Conservation (phyloP, 2,113 vertebrate genomes). For the Abramis brama region DNA sequence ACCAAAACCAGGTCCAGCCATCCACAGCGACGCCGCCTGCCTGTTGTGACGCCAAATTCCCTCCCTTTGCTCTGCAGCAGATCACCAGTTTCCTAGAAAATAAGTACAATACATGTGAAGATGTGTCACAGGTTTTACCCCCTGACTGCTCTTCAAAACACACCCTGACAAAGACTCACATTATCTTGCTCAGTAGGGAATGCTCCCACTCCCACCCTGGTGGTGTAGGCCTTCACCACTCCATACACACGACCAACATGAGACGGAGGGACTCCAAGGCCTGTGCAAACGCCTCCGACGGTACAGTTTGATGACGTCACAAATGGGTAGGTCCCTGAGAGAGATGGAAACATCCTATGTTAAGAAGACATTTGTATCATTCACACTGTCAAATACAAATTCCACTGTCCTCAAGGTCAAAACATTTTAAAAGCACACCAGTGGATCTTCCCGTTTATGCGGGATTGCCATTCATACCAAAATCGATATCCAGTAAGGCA, state of each 20-base stretch:
- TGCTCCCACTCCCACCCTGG: slow-evolving; percentile 80
- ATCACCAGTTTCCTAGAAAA: slow-evolving; percentile 74
- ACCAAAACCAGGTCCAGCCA: slow-evolving; percentile 83
- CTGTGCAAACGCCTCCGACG: slow-evolving; percentile 83
- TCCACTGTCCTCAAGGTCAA: not conserved
- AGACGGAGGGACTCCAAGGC: slow-evolving; percentile 78
- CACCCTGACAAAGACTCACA: slow-evolving; percentile 65
- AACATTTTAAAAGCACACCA: not conserved
- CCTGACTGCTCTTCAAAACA: not conserved
- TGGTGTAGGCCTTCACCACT: slow-evolving; percentile 83
- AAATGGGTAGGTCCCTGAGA: slow-evolving; percentile 80
- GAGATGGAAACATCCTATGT: not conserved
- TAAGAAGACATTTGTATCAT: not conserved
- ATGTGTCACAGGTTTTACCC: not conserved
- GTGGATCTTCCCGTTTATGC: not conserved
- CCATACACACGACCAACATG: slow-evolving; percentile 80
- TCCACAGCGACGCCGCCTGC: slow-evolving; percentile 87
- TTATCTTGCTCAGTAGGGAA: slow-evolving; percentile 83
- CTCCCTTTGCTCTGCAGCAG: slow-evolving; percentile 76
- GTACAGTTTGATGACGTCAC: slow-evolving; percentile 84
- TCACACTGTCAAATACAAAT: not conserved
- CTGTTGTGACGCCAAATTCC: slow-evolving; percentile 82
- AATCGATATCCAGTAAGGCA: slow-evolving; percentile 83
- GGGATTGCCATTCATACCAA: slow-evolving; percentile 68
- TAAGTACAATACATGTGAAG: not conserved